These are phyloP conservation scores for Osmoderma eremita DNA, from an alignment of 2,888 invertebrate genomes.

Conservation along the genomic window DNA sequence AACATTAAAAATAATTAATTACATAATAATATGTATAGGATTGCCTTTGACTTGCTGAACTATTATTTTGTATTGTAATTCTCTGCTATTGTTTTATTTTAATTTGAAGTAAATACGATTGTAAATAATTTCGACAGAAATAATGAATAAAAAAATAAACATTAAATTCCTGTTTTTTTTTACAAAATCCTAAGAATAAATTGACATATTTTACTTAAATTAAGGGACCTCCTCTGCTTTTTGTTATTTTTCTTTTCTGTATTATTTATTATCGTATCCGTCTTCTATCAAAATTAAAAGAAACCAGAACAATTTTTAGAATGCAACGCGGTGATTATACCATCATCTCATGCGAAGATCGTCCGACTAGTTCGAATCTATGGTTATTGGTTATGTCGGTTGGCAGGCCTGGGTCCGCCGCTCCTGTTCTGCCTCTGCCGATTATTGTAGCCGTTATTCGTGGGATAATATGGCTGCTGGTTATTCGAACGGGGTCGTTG, in stretches of 20 bases:
- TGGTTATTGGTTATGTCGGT: conserved; percentile 46
- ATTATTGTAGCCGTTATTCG: conserved; percentile 58
- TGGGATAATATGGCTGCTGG: conserved; percentile 59
- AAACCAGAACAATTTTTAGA: conserved; percentile 14
- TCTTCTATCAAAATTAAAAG: background rate
- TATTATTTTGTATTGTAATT: conserved; percentile 1
- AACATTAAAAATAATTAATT: conserved; percentile 6
- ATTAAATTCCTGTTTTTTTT: background rate
- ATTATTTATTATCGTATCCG: background rate
- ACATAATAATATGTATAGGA: conserved; percentile 1
- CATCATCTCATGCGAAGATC: conserved; percentile 3
- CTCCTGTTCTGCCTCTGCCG: conserved; percentile 55
- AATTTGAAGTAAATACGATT: conserved; percentile 4
- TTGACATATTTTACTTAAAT: conserved; percentile 24
- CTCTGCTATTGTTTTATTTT: conserved; percentile 1
- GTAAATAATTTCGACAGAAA: background rate
- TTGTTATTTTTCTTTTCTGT: conserved; percentile 4
- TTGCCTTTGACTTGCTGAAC: conserved; percentile 9
- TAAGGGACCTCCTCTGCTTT: conserved; percentile 8
- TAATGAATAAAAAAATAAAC: conserved; percentile 1
- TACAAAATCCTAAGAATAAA: conserved; percentile 11
- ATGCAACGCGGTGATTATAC: conserved; percentile 14
- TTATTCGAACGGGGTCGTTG: conserved; percentile 51
- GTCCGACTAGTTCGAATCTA: conserved; percentile 27
- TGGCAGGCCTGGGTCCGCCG: conserved; percentile 51